Evolutionary conservation across 2,888 invertebrate genomes (phyloP), one percentile per base, ranked within the genome.

Genomic region (Hirtodrosophila duncani): DNA sequence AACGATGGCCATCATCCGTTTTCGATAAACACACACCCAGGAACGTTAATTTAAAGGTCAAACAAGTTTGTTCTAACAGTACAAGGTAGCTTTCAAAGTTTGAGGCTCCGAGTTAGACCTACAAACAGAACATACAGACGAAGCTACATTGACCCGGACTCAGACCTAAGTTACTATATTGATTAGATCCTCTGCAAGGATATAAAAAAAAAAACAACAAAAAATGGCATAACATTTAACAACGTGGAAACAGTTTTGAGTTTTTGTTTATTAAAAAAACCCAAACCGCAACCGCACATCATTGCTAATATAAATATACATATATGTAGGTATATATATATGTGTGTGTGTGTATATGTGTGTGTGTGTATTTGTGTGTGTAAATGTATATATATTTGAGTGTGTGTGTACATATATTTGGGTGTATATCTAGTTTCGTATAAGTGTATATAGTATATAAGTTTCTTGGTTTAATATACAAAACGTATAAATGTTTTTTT

Each of bases 401-500:
- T 53, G 14, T 43, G n/a, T 55, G n/a, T 66, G 23, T 66, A 31
- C 43, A 50, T 67, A 30, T 30, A 42, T 53, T 34, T 42, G 37
- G 27, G 37, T 37, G 36, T 44, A 29, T 27, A 48, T 5, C 39
- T 21, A 38, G 51, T 24, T 51, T 58, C 51, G 34, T 38, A 26
- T 13, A 26, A 26, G 10, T 24, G 16, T 36, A 23, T 23, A 5
- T 11, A 21, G 3, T 23, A 23, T 23, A 9, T 23, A 3, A 14
- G 7, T 24, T 24, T 20, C 7, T 20, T n/a, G 7, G 10, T 31
- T 9, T 33, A 44, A 55, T 50, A 66, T 78, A 69, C 65, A 71
- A 71, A 71, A 71, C 41, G 70, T 80, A 71, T 71, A 71, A 71
- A 71, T 71, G 43, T 59, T 41, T 38, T 61, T 62, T 41, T 36